Conservation (phyloP, 2,888 invertebrate species). For the Tillus elongatus region DNA sequence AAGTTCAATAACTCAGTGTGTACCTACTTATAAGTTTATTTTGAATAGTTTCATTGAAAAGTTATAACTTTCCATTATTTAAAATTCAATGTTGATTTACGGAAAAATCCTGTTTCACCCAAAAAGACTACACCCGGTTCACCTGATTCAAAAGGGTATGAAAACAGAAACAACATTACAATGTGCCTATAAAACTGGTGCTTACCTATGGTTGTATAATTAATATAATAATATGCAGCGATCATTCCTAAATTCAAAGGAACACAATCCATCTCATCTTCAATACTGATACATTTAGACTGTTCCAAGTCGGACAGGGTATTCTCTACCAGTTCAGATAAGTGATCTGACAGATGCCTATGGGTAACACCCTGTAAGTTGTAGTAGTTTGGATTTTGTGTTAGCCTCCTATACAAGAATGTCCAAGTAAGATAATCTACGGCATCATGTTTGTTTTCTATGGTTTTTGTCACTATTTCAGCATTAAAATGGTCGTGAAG, state of each 20-base stretch:
- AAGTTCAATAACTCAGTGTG: no score
- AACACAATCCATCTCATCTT: conserved; percentile 95
- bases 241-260: conserved; percentile 99
- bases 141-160: background rate
- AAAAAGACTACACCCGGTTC: no score
- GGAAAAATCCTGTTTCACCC: no score
- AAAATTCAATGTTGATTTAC: no score
- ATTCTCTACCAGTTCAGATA: conserved; percentile 95
- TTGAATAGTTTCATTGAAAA: no score
- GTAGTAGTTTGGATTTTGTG: conserved; percentile 99
- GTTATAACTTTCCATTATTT: no score
- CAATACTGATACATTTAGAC: conserved; percentile 93
- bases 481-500: conserved; percentile 99
- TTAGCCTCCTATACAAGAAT: conserved; percentile 89
- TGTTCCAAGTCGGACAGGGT: conserved; percentile 91
- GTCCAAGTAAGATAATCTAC: conserved; percentile 99
- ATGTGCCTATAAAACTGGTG: background rate
- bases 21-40: no score
- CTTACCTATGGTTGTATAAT: conserved; percentile 94
- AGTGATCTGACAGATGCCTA: conserved; percentile 92
- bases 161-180: background rate
- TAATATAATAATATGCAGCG: conserved; percentile 99
- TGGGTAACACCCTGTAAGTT: conserved; percentile 95
- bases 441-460: conserved; percentile 99
- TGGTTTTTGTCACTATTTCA: conserved; percentile 98